These are phyloP conservation scores for Epizoanthus ramosus DNA, from an alignment of 92 coral and sea anemone species.

Conservation along the genomic window DNA sequence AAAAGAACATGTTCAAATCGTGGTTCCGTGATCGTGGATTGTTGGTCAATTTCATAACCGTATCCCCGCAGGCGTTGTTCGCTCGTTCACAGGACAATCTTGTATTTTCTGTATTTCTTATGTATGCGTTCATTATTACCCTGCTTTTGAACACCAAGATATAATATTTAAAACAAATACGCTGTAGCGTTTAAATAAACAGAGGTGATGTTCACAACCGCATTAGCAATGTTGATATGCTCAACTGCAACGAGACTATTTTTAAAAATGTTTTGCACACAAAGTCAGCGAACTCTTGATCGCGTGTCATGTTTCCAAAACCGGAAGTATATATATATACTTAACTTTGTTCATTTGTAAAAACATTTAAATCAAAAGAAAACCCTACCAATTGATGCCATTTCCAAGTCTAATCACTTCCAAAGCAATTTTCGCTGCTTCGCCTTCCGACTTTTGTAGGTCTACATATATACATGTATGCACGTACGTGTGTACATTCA, in stretches of 20 bases:
- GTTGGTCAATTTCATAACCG: not conserved
- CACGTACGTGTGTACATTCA: too few species aligned
- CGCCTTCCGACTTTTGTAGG: not conserved
- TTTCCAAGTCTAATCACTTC: not conserved
- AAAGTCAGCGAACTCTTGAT: not conserved
- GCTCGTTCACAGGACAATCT: not conserved
- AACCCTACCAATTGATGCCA: not conserved
- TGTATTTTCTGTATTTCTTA: not conserved
- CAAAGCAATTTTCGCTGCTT: not conserved
- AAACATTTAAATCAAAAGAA: not conserved
- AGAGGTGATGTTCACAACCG: not conserved
- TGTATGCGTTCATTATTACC: not conserved
- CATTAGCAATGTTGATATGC: too few species aligned
- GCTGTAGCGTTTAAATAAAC: not conserved
- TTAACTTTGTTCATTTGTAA: not conserved
- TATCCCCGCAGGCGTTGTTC: conserved; percentile 25
- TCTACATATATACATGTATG: too few species aligned
- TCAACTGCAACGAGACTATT: too few species aligned
- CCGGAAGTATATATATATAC: conserved; percentile 4
- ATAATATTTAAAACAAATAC: not conserved
- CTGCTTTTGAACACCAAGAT: not conserved
- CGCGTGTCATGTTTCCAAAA: not conserved
- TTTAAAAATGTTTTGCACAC: too few species aligned
- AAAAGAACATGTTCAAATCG: not conserved
- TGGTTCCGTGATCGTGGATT: conserved; percentile 6